A percentile compares a stretch with the other conserved stretches of the same genome.
Conservation (phyloP, 2,113 vertebrate genomes). For the Polypterus senegalus region DNA sequence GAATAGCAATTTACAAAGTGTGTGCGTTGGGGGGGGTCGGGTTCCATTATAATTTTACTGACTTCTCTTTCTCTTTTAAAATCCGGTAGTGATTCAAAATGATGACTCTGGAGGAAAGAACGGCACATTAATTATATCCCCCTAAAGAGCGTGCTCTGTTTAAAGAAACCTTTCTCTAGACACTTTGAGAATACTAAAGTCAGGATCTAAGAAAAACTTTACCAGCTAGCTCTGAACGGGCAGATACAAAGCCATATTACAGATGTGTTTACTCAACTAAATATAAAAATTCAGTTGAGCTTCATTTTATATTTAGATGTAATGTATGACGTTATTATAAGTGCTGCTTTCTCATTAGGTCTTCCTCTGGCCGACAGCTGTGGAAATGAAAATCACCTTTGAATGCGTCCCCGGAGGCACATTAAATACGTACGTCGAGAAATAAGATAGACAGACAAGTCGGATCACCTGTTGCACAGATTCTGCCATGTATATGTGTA, state of each 20-base stretch:
- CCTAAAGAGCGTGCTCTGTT: background rate
- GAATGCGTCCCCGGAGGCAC: no score
- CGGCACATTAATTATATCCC: slow-evolving; percentile 2
- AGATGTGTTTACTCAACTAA: background rate
- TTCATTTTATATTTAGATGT: no score
- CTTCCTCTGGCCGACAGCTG: no score
- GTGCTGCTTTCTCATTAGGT: no score
- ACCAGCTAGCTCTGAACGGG: slow-evolving; percentile 2
- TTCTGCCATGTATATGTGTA: no score
- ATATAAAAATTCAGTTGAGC: no score
- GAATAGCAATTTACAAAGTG: slow-evolving; percentile 5
- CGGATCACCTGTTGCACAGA: no score
- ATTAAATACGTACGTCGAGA: no score
- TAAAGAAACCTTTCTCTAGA: slow-evolving; percentile 4
- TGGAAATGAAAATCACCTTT: no score
- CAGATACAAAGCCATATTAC: slow-evolving; percentile 20
- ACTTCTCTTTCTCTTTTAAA: background rate
- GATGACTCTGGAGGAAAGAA: background rate
- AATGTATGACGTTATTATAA: no score
- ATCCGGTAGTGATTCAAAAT: slow-evolving; percentile 1
- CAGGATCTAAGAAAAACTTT: background rate
- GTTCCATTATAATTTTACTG: background rate
- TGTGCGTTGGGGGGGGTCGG: background rate
- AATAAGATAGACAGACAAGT: no score
- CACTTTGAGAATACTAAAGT: slow-evolving; percentile 7